Evolutionary conservation across 2,797 vertebrate genomes (phyloP).

Genomic region (Ciconia nigra): DNA sequence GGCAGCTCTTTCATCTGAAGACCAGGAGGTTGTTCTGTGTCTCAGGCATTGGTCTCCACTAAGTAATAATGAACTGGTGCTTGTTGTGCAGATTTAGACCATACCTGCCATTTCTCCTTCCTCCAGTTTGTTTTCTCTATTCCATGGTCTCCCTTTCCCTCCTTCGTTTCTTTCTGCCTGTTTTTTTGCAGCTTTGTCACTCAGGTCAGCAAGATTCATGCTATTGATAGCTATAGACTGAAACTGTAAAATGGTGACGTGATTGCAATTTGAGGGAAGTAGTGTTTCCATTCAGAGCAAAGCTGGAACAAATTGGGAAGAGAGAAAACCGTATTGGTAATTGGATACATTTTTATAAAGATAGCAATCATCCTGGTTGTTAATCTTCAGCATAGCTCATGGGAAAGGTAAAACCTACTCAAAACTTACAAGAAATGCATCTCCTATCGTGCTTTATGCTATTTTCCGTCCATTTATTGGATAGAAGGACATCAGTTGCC

Average conservation of each 20-base stretch:
- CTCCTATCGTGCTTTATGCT: neutral
- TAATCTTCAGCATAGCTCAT: conserved; percentile 11
- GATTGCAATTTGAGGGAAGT: neutral
- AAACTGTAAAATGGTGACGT: neutral
- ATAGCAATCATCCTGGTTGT: neutral
- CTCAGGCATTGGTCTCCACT: neutral
- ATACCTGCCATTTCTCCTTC: neutral
- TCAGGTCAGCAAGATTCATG: neutral
- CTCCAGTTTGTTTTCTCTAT: neutral
- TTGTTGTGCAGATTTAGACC: neutral
- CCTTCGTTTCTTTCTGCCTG: neutral
- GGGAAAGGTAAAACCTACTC: conserved; percentile 5
- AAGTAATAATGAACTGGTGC: neutral
- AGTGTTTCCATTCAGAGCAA: neutral
- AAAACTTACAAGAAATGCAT: neutral
- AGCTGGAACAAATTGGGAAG: neutral
- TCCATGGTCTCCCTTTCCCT: neutral
- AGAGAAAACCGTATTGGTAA: neutral
- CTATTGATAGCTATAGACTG: neutral
- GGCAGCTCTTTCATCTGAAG: neutral
- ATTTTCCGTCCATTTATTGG: conserved; percentile 11
- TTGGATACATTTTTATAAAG: neutral
- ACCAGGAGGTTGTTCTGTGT: neutral
- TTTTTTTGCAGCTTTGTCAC: neutral
- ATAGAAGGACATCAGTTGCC: neutral